Evolutionary conservation across 2,113 vertebrate genomes (phyloP).

Genomic region (Channa maculata): DNA sequence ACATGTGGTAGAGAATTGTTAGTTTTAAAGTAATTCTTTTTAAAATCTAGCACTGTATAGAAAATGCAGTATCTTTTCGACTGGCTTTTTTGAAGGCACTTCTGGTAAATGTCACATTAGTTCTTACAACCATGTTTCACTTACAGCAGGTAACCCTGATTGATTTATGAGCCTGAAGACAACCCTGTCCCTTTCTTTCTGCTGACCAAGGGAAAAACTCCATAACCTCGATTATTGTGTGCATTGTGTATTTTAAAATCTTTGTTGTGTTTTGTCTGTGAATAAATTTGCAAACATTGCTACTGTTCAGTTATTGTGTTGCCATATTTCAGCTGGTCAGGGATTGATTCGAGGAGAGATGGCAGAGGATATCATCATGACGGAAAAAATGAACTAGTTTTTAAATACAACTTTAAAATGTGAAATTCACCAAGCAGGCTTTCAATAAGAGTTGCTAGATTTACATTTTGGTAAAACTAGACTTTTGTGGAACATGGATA

Average conservation of each 20-base stretch:
- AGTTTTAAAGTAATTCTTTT: no score
- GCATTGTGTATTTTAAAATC: no score
- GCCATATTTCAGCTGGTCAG: not conserved
- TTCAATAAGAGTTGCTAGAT: not conserved
- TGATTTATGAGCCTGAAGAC: not conserved
- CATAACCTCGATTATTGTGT: no score
- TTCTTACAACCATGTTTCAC: not conserved
- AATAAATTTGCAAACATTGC: not conserved
- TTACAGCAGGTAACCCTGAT: not conserved
- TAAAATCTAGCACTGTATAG: no score
- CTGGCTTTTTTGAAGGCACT: no score
- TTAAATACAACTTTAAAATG: not conserved
- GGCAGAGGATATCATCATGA: not conserved
- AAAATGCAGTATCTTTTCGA: no score
- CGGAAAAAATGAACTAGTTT: not conserved
- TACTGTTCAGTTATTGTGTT: not conserved
- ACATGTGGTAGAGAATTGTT: no score
- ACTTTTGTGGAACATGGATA: not conserved
- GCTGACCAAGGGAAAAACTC: no score
- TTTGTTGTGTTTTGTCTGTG: not conserved
- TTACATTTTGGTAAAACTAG: not conserved
- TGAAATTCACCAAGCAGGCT: not conserved
- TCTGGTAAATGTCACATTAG: no score
- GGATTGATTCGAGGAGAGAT: no score
- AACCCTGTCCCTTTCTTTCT: not conserved